These are phyloP conservation scores for Bettongia penicillata DNA, from an alignment of 2,113 vertebrate genomes.

Conservation along the genomic window DNA sequence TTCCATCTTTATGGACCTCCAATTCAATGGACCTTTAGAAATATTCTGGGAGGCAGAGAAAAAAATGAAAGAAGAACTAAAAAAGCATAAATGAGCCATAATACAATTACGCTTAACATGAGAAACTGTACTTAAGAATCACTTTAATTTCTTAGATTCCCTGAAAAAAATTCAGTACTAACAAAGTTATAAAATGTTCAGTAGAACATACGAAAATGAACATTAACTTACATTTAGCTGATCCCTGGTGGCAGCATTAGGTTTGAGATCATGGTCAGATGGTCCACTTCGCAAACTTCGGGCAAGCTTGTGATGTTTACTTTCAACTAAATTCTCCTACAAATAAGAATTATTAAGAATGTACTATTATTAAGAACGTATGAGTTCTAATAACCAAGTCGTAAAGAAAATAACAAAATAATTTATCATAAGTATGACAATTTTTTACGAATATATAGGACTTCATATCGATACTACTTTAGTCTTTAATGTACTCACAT, in stretches of 20 bases:
- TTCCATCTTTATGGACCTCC: not conserved
- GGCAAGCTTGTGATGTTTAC: conserved; percentile 98
- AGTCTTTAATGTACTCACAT: not conserved
- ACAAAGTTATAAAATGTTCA: not conserved
- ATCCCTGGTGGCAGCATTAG: conserved; percentile 96
- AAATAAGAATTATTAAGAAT: conserved; percentile 58
- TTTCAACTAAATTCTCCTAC: conserved; percentile 98
- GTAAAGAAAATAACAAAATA: conserved; percentile 21
- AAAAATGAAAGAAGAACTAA: not conserved
- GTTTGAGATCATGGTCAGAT: conserved; percentile 98
- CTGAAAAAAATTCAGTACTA: not conserved
- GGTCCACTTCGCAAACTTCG: conserved; percentile 97
- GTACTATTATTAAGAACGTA: conserved; percentile 11
- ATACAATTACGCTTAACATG: not conserved
- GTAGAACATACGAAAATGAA: not conserved
- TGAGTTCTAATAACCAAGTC: not conserved
- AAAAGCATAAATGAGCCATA: not conserved
- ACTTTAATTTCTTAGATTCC: not conserved
- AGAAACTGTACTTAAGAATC: not conserved
- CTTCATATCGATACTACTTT: conserved; percentile 6
- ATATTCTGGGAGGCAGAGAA: not conserved
- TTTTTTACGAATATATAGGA: not conserved
- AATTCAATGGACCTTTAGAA: not conserved
- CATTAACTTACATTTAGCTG: conserved; percentile 93
- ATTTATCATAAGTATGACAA: not conserved